These are phyloP conservation scores for Scelioninae gen. 1 DNA, from an alignment of 2,888 invertebrate species.

Conservation along the genomic window DNA sequence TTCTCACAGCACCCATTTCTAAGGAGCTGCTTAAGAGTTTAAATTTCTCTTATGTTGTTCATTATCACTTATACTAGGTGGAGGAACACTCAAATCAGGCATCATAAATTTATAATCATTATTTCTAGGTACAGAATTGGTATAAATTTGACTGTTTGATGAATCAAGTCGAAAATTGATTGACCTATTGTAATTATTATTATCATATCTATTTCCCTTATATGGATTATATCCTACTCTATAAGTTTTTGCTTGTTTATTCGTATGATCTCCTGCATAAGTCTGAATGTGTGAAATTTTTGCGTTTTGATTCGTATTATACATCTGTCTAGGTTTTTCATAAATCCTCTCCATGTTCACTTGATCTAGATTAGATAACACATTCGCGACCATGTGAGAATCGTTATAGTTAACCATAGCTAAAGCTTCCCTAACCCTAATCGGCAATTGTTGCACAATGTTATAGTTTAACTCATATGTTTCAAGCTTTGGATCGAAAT, in stretches of 20 bases:
- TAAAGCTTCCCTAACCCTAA: neutral
- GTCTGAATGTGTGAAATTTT: neutral
- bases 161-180: neutral
- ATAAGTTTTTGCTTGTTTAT: neutral
- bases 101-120: neutral
- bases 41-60: too few species aligned
- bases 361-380: constrained; percentile 6
- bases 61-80: neutral
- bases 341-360: neutral
- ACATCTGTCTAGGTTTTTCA: neutral
- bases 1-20: too few species aligned
- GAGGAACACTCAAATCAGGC: constrained; percentile 7
- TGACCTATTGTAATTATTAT: too few species aligned
- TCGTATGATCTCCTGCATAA: neutral
- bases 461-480: constrained; percentile 3
- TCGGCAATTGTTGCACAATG: constrained; percentile 3
- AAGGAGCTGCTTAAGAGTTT: too few species aligned
- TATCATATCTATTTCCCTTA: too few species aligned
- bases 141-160: neutral
- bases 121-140: neutral
- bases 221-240: too few species aligned
- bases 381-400: neutral
- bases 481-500: constrained; percentile 8
- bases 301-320: neutral
- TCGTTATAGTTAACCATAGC: neutral